Evolutionary conservation across 2,888 invertebrate genomes (phyloP).

Genomic region (Dichetophora obliterata): DNA sequence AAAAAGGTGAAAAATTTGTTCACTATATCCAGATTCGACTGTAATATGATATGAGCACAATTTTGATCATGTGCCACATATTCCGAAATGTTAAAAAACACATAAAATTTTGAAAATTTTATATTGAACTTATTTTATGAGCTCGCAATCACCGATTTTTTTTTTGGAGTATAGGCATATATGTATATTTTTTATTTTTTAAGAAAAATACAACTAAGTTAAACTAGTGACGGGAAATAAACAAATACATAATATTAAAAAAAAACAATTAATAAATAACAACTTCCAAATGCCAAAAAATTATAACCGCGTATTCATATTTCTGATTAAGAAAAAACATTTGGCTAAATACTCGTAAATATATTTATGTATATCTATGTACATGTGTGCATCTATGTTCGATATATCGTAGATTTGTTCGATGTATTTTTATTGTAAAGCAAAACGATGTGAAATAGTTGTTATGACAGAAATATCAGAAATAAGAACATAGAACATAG

Average conservation of each 20-base stretch:
- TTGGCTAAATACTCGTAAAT: neutral
- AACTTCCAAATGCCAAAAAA: constrained; percentile 15
- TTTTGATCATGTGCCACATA: neutral
- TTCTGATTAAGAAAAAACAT: neutral
- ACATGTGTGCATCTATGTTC: neutral
- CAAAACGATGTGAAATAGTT: too few relatives aligned
- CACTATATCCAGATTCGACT: too few relatives aligned
- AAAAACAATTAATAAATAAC: too few relatives aligned
- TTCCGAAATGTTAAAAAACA: too few relatives aligned
- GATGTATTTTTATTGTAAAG: too few relatives aligned
- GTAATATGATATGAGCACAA: neutral
- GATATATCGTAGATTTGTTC: too few relatives aligned
- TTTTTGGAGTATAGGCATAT: neutral
- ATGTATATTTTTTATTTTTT: neutral
- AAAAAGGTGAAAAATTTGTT: too few relatives aligned
- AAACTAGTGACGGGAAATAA: neutral
- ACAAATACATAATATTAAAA: constrained; percentile 10
- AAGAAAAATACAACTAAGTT: neutral
- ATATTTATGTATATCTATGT: neutral
- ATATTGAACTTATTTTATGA: neutral
- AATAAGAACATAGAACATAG: neutral
- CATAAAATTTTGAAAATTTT: neutral
- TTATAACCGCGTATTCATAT: constrained; percentile 22
- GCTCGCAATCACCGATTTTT: neutral
- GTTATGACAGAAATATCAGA: too few relatives aligned